phyloP scores from a whole-genome alignment of 2,113 vertebrate genomes.

The Tenebrosternarchus preto region DNA sequence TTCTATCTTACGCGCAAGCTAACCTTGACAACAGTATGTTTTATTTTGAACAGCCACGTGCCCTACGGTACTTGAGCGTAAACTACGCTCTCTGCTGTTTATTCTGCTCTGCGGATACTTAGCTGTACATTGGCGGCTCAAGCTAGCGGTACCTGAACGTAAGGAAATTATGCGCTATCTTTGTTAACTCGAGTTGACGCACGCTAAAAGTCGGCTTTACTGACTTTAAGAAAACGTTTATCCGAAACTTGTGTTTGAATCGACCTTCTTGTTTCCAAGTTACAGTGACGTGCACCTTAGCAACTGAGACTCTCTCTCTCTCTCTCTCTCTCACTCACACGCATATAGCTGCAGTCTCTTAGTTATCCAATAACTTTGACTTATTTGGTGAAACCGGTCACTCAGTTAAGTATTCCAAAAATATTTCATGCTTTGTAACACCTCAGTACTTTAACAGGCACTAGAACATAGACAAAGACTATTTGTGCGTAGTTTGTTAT shows the following conservation, averaged over 20 bases:
- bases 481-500: background rate
- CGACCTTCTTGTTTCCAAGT: background rate
- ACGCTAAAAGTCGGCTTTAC: too few species aligned
- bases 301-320: conserved; percentile 22
- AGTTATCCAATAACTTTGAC: background rate
- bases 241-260: conserved; percentile 1
- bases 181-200: too few species aligned
- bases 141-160: too few species aligned
- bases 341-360: background rate
- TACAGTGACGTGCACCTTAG: conserved; percentile 31
- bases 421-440: too few species aligned
- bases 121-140: too few species aligned
- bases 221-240: background rate
- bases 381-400: background rate
- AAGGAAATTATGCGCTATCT: too few species aligned
- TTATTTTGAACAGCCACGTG: background rate
- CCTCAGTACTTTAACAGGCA: too few species aligned
- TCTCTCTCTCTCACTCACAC: background rate
- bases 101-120: too few species aligned
- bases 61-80: too few species aligned
- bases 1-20: background rate
- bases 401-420: background rate
- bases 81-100: too few species aligned
- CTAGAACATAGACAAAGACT: too few species aligned
- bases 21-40: conserved; percentile 32